These are phyloP conservation scores for Babyrousa celebensis DNA, from an alignment of 2,797 vertebrate genomes.

Conservation along the genomic window DNA sequence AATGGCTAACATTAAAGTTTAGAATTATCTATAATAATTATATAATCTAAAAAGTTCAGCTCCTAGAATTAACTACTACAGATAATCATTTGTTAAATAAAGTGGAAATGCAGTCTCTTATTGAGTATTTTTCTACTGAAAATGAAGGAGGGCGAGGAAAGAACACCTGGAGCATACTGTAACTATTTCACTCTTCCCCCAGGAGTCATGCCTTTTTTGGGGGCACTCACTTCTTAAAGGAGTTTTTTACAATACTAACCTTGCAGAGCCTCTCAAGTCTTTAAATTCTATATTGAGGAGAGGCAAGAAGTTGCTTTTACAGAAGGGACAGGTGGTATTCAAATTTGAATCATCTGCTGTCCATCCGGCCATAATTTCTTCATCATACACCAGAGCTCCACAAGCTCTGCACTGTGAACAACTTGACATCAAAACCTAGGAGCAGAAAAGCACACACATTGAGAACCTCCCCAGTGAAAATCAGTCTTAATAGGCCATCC, in stretches of 20 bases:
- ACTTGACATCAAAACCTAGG: constrained; percentile 98
- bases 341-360: constrained; percentile 98
- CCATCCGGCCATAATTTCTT: constrained; percentile 99
- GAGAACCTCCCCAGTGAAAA: not conserved
- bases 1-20: not conserved
- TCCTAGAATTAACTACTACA: constrained; percentile 10
- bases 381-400: constrained; percentile 97
- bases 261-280: constrained; percentile 95
- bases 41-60: not conserved
- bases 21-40: not conserved
- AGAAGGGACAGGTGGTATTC: constrained; percentile 98
- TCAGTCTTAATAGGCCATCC: not conserved
- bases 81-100: constrained; percentile 43
- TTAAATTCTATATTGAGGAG: constrained; percentile 98
- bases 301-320: constrained; percentile 96
- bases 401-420: constrained; percentile 97
- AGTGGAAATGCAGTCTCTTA: constrained; percentile 19
- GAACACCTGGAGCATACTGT: not conserved
- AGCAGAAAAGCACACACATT: not conserved
- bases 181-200: not conserved
- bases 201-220: not conserved
- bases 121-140: constrained; percentile 24
- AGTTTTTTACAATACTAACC: constrained; percentile 90
- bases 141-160: not conserved
- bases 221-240: constrained; percentile 13